A percentile compares a stretch with the other conserved stretches of the same genome.
Conservation (phyloP, 1,140 invertebrate genomes). For the Plodia interpunctella region DNA sequence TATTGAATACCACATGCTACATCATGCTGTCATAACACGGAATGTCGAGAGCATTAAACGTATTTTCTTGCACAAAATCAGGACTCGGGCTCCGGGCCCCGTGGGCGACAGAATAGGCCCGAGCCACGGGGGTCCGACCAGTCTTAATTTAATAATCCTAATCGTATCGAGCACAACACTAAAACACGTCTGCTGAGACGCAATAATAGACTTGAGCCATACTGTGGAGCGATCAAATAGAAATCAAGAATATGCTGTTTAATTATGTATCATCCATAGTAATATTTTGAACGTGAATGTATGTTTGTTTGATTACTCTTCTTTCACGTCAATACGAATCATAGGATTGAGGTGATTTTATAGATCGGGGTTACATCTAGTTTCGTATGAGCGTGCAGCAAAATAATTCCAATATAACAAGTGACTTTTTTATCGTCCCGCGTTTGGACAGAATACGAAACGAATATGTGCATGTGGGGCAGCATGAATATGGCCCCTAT, state of each 20-base stretch:
- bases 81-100: conserved; percentile 13
- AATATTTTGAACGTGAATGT: too few species aligned
- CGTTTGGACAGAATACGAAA: too few species aligned
- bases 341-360: too few species aligned
- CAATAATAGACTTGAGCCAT: neutral
- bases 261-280: too few species aligned
- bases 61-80: conserved; percentile 28
- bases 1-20: conserved; percentile 5
- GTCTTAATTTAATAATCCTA: conserved; percentile 57
- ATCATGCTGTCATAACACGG: conserved; percentile 19
- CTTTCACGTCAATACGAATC: too few species aligned
- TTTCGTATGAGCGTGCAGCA: too few species aligned
- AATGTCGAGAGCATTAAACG: conserved; percentile 37
- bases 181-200: conserved; percentile 11
- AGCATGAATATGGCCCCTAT: too few species aligned
- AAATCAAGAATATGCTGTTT: neutral
- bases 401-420: too few species aligned
- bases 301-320: too few species aligned
- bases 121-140: conserved; percentile 36
- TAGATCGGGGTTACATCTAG: too few species aligned
- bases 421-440: too few species aligned
- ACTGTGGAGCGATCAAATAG: neutral
- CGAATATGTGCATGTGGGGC: too few species aligned
- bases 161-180: conserved; percentile 33
- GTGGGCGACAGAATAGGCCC: conserved; percentile 30